Evolutionary conservation across 2,797 vertebrate species (phyloP), one percentile per base, ranked within the genome.

Genomic region (Fringilla coelebs): DNA sequence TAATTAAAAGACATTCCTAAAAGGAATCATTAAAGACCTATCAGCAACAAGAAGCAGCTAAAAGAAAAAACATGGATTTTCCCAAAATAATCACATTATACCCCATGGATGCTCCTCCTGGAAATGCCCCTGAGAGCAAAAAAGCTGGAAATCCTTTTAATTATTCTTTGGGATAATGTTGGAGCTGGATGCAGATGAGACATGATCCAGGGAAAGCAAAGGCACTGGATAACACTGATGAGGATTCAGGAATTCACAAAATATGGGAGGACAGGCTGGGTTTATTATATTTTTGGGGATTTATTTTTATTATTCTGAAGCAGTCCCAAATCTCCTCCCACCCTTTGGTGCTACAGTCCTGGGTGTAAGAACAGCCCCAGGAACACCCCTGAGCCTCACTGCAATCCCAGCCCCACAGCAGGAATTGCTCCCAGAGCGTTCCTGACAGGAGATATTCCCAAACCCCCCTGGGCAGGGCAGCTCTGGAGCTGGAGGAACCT

Each of bases 211-310:
- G 40, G 11, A 32, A 28, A 29, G 43, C 12, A 41, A 61, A 36
- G 32, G n/a, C 54, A 13, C 24, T 43, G 40, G 4, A 1, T 0
- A 32, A 20, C 17, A 2, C 17, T 28, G n/a, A 5, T 6, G 52
- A 57, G 48, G 52, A 41, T 36, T 41, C 3, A 8, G 31, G 36
- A n/a, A 38, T 25, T 52, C 46, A 5, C 41, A 41, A 18, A 20
- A 14, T 3, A 2, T 6, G 24, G 3, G 2, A 0, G 2, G 0
- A 5, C 0, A 17, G 26, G 8, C 4, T 1, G 6, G 40, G 61
- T 18, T 46, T 17, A 13, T 38, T 66, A 31, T 13, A 18, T 22
- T 38, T 38, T 25, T 16, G 0, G 5, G 13, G 32, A 31, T 54
- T 62, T 18, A 8, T 19, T 54, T 40, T 36, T 22, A 14, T 24